Base-by-base conservation (phyloP, 2,113 vertebrate genomes). In the Colistium nudipinnis region DNA sequence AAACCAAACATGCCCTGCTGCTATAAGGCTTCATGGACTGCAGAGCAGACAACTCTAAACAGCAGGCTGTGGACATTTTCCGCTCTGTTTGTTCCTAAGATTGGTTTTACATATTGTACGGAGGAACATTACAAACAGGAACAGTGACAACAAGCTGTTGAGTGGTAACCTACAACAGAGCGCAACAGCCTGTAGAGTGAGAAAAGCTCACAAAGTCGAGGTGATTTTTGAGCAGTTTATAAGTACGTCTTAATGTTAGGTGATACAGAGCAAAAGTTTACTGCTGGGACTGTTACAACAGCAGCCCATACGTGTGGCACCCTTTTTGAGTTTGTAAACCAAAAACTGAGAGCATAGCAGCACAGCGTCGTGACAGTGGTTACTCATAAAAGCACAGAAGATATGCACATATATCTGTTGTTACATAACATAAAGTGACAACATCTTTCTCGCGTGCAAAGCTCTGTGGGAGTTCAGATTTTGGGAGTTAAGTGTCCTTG, bases 401-500 rank as follows among this genome's bases (percentile, higher is more conserved):
- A n/a, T n/a, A n/a, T n/a, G n/a, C n/a, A n/a, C n/a, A n/a, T n/a
- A n/a, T n/a, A n/a, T n/a, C 31, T 33, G 4, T 33, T 33, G 4
- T 33, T 10, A 19, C 2, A 3, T 13, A 16, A 1, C 22, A 6
- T 62, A n/a, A n/a, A n/a, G n/a, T n/a, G n/a, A n/a, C n/a, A n/a
- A n/a, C n/a, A n/a, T n/a, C n/a, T n/a, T n/a, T n/a, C n/a, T 13
- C 48, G 19, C 68, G 25, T 25, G 4, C 22, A 30, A 17, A 0
- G n/a, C 41, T 31, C 52, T 39, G 3, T 28, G 6, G 49, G 57
- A 7, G 14, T 44, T 62, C 38, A 25, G 6, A 63, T 38, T 45
- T 0, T 31, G 14, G 13, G 31, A 55, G 24, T 48, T 16, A 43
- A 20, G 22, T 60, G 68, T 36, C 41, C 24, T 60, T 83, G 53